Evolutionary conservation across 2,113 vertebrate species (phyloP).

Genomic region (Semnopithecus entellus): DNA sequence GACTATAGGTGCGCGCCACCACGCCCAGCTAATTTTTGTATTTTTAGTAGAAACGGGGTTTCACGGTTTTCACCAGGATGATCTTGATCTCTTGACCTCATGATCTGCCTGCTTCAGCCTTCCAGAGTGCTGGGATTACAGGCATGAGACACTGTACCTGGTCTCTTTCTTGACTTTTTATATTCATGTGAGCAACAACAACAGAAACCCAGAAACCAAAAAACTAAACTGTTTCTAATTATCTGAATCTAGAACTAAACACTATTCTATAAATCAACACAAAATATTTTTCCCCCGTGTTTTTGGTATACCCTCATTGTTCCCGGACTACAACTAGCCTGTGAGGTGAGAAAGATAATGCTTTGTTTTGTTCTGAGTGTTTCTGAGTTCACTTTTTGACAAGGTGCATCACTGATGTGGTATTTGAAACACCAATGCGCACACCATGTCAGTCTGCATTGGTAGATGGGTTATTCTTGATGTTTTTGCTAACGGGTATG

Average conservation of each 20-base stretch:
- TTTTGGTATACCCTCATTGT: neutral
- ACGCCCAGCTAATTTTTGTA: too few species aligned
- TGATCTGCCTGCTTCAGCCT: too few species aligned
- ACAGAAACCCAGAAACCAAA: neutral
- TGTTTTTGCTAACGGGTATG: neutral
- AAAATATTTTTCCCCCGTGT: neutral
- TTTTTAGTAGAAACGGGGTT: too few species aligned
- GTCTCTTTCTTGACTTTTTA: neutral
- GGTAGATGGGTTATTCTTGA: neutral
- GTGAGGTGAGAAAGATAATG: neutral
- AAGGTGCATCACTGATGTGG: neutral
- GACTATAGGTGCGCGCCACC: too few species aligned
- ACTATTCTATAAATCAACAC: neutral
- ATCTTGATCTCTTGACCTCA: too few species aligned
- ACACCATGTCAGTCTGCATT: neutral
- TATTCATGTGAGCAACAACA: neutral
- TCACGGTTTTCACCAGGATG: too few species aligned
- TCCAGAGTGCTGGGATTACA: too few species aligned
- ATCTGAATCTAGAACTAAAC: neutral
- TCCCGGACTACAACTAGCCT: neutral
- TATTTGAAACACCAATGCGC: neutral
- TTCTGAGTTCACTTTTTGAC: neutral
- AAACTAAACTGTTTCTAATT: neutral
- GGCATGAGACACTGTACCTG: too few species aligned
- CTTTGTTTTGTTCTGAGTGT: neutral